These are phyloP conservation scores for Stigmatopora argus DNA, from an alignment of 2,113 vertebrate species.

Conservation along the genomic window DNA sequence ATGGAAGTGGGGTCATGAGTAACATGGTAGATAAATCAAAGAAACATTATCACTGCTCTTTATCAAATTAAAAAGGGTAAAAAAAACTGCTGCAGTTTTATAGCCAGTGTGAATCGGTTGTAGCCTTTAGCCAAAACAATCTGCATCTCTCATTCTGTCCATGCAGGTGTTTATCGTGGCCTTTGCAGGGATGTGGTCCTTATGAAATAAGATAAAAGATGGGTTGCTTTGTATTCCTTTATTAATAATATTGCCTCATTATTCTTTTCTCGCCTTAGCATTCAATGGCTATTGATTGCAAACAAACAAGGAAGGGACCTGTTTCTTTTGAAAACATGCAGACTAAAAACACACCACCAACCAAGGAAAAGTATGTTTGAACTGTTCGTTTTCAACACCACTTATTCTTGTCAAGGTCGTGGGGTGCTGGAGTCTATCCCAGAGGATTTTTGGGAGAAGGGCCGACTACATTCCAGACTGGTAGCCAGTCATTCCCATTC, in stretches of 20 bases:
- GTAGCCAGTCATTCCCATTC: no score
- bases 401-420: no score
- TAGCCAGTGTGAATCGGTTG: constrained; percentile 68
- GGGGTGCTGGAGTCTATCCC: no score
- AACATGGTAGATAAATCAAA: neutral
- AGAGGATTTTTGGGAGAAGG: no score
- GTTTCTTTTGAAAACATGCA: neutral
- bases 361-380: no score
- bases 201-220: constrained; percentile 49
- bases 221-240: constrained; percentile 34
- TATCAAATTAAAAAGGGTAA: constrained; percentile 18
- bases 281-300: constrained; percentile 37
- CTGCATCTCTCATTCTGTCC: constrained; percentile 44
- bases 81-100: constrained; percentile 48
- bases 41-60: constrained; percentile 10
- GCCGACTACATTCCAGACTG: no score
- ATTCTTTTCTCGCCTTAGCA: constrained; percentile 30
- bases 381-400: no score
- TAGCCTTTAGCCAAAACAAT: constrained; percentile 70
- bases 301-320: constrained; percentile 19
- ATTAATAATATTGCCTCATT: constrained; percentile 11
- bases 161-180: constrained; percentile 20
- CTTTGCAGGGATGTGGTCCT: constrained; percentile 36
- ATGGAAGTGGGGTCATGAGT: neutral
- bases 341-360: no score